Conservation (phyloP, 2,797 vertebrate genomes). For the Remorina albescens region DNA sequence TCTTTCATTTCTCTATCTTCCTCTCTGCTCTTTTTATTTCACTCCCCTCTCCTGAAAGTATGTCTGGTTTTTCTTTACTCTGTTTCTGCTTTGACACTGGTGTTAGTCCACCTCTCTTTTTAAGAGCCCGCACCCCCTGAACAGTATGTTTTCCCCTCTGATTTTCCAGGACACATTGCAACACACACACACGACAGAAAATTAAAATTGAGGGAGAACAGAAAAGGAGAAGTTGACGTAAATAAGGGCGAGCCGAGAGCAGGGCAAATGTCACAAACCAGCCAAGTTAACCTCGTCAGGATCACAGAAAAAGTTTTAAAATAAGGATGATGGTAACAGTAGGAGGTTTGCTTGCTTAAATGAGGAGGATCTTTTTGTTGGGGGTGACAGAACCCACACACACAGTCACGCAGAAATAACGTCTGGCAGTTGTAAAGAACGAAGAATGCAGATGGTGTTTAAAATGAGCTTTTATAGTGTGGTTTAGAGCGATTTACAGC, state of each 20-base stretch:
- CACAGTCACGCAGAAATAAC: constrained; percentile 31
- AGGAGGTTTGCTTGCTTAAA: constrained; percentile 47
- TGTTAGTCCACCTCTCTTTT: constrained; percentile 26
- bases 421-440: constrained; percentile 57
- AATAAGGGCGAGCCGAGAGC: constrained; percentile 38
- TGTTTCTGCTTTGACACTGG: constrained; percentile 37
- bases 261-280: constrained; percentile 29
- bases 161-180: constrained; percentile 41
- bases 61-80: constrained; percentile 14
- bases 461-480: constrained; percentile 74
- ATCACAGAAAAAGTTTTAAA: constrained; percentile 45
- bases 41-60: background rate
- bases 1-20: constrained; percentile 38
- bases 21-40: constrained; percentile 27
- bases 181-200: constrained; percentile 37
- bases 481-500: constrained; percentile 69
- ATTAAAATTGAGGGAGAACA: background rate
- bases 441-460: constrained; percentile 75
- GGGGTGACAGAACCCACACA: constrained; percentile 40
- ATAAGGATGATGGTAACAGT: constrained; percentile 45
- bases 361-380: constrained; percentile 25
- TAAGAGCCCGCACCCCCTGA: background rate
- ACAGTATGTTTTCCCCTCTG: constrained; percentile 27
- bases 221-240: constrained; percentile 29
- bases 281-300: constrained; percentile 20